Conservation (phyloP, 2,113 vertebrate genomes). For the Mormoops blainvillei region DNA sequence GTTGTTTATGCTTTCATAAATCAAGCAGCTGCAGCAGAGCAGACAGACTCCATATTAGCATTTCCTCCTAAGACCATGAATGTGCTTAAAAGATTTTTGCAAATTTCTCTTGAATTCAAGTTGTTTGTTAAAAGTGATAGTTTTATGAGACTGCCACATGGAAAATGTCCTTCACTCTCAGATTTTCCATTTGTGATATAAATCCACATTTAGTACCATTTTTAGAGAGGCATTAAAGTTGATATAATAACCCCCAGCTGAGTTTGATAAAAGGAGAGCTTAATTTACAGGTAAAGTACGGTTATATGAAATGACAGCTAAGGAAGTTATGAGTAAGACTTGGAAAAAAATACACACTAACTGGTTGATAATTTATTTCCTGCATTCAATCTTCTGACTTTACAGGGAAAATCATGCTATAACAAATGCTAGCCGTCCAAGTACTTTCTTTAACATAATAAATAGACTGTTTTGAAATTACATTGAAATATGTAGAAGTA, state of each 20-base stretch:
- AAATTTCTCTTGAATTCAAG: constrained; percentile 37
- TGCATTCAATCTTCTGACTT: constrained; percentile 53
- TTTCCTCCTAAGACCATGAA: constrained; percentile 56
- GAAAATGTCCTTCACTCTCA: constrained; percentile 53
- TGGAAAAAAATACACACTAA: neutral
- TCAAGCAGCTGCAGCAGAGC: constrained; percentile 60
- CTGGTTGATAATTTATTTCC: constrained; percentile 55
- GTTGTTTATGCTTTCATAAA: constrained; percentile 67
- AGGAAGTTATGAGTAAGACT: constrained; percentile 41
- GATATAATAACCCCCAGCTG: constrained; percentile 56
- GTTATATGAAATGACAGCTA: constrained; percentile 60
- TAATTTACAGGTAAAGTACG: constrained; percentile 45
- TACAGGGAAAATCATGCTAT: constrained; percentile 24
- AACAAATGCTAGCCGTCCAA: constrained; percentile 9
- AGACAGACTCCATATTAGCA: constrained; percentile 63
- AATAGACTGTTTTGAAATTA: neutral
- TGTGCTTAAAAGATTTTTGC: constrained; percentile 52
- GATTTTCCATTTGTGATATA: constrained; percentile 51
- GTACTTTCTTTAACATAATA: constrained; percentile 11
- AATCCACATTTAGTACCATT: constrained; percentile 46
- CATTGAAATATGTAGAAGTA: neutral
- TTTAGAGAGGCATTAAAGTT: constrained; percentile 49
- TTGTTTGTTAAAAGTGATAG: constrained; percentile 52
- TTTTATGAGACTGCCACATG: constrained; percentile 60
- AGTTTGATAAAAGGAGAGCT: constrained; percentile 61